Percentiles rank a stretch among this genome's conserved stretches.
phyloP scores from a whole-genome alignment of 2,797 vertebrate species.

The Mico argentatus region DNA sequence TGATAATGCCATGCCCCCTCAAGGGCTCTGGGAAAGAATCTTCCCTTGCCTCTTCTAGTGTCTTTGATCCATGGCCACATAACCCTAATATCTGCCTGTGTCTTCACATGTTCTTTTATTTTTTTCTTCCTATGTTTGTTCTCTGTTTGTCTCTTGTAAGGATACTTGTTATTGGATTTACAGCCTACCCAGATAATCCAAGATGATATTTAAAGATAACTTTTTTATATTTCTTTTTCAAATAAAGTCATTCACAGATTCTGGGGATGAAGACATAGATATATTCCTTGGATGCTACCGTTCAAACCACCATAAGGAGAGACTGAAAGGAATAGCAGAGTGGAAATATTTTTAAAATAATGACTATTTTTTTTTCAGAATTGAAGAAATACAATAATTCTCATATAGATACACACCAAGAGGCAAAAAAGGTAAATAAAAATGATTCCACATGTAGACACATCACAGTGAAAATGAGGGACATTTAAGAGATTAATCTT shows the following conservation, averaged over 20 bases:
- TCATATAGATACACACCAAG: not conserved
- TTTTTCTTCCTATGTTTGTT: not conserved
- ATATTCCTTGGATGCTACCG: not conserved
- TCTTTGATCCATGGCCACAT: not conserved
- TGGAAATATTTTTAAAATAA: not conserved
- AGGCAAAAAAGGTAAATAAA: not conserved
- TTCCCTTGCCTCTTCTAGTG: not conserved
- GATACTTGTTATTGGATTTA: not conserved
- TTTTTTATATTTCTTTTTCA: not conserved
- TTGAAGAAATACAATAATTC: not conserved
- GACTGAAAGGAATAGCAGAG: not conserved
- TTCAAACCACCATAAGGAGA: not conserved
- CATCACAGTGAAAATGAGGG: not conserved
- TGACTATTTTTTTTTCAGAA: not conserved
- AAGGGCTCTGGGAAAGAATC: not conserved
- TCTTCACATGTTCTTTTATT: not conserved
- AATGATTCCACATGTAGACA: not conserved
- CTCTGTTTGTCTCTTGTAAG: not conserved
- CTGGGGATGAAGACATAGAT: not conserved
- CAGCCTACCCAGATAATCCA: not conserved
- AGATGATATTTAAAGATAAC: not conserved
- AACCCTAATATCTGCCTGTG: not conserved
- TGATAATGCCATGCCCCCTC: not conserved
- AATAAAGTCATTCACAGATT: not conserved
- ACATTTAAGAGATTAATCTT: not conserved